phyloP scores from a whole-genome alignment of 2,888 invertebrate species.

The Philereme vetulata region DNA sequence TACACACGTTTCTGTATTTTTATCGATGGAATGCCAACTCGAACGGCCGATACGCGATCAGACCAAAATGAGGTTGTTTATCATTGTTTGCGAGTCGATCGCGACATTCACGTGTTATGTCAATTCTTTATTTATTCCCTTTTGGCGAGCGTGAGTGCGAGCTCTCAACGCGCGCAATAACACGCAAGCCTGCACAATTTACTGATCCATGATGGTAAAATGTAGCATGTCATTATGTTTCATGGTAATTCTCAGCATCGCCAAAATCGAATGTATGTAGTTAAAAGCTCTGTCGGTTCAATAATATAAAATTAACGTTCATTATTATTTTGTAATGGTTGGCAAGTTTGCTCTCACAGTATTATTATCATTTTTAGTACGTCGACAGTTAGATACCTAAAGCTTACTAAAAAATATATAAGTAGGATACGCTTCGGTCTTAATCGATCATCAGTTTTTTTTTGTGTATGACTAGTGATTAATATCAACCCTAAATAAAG shows the following conservation, averaged over 20 bases:
- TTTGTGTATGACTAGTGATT: no score
- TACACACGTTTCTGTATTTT: slow-evolving; percentile 51
- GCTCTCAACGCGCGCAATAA: slow-evolving; percentile 24
- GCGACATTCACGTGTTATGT: slow-evolving; percentile 45
- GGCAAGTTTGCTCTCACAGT: not conserved
- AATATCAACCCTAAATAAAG: slow-evolving; percentile 29
- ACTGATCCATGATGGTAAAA: slow-evolving; percentile 12
- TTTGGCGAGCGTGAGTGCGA: slow-evolving; percentile 33
- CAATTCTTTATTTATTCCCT: slow-evolving; percentile 51
- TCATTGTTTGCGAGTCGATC: slow-evolving; percentile 45
- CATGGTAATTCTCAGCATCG: slow-evolving; percentile 15
- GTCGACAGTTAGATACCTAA: no score
- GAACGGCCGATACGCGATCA: slow-evolving; percentile 43
- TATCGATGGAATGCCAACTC: slow-evolving; percentile 51
- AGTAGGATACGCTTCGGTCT: no score
- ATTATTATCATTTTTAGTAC: not conserved
- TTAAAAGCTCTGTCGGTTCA: slow-evolving; percentile 31
- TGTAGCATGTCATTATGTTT: slow-evolving; percentile 2
- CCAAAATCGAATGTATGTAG: slow-evolving; percentile 26
- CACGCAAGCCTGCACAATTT: slow-evolving; percentile 33
- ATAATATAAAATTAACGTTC: slow-evolving; percentile 26
- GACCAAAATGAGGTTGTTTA: slow-evolving; percentile 54
- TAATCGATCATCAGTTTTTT: no score
- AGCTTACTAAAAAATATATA: no score
- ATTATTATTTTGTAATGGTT: slow-evolving; percentile 29